These are phyloP conservation scores for Branchipolynoe longqiensis DNA, from an alignment of 2,888 invertebrate species.

Conservation along the genomic window DNA sequence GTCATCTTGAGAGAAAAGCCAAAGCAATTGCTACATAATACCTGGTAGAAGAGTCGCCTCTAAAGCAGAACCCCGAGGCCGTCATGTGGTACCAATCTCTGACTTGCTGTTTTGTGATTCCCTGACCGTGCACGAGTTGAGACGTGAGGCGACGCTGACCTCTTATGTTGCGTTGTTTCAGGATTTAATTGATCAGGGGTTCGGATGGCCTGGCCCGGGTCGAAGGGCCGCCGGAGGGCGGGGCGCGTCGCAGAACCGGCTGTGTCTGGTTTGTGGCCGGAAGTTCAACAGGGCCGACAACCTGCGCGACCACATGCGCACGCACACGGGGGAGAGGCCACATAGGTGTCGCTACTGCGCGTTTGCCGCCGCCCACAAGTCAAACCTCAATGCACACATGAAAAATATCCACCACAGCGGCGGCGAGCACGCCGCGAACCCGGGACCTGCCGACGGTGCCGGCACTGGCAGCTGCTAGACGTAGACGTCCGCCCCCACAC, in stretches of 20 bases:
- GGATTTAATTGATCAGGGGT: neutral
- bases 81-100: no score
- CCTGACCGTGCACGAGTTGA: no score
- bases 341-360: constrained; percentile 8
- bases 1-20: no score
- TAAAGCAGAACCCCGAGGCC: no score
- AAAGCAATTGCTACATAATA: no score
- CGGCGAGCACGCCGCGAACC: no score
- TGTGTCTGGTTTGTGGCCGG: constrained; percentile 15
- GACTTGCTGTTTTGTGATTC: no score
- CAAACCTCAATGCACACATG: constrained; percentile 20
- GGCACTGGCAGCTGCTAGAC: no score
- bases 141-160: neutral
- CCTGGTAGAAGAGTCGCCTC: no score
- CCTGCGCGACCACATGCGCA: neutral
- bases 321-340: constrained; percentile 21
- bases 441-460: no score
- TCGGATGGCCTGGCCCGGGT: neutral
- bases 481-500: no score
- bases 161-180: neutral
- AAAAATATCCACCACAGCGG: neutral
- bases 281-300: neutral
- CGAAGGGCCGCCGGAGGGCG: neutral
- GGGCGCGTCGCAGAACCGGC: neutral
- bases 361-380: constrained; percentile 15